Conservation (phyloP, 1,140 invertebrate species). For the Drosophila triauraria region DNA sequence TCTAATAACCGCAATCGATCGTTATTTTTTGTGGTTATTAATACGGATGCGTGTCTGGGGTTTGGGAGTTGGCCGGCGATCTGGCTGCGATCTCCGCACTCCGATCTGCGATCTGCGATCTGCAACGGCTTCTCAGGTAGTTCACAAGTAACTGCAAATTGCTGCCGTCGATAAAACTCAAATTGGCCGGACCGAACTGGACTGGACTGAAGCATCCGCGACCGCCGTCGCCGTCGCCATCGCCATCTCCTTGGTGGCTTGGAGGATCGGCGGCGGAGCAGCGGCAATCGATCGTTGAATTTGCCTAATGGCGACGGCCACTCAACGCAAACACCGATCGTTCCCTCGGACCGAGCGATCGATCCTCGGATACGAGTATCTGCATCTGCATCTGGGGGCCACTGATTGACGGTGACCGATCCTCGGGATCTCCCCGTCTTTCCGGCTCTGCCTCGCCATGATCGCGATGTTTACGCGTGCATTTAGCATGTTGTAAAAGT, state of each 20-base stretch:
- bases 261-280: background rate
- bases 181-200: constrained; percentile 54
- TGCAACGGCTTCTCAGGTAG: constrained; percentile 83
- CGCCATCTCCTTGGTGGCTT: background rate
- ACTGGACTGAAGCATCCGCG: constrained; percentile 52
- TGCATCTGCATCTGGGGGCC: constrained; percentile 39
- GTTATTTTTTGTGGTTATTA: constrained; percentile 84
- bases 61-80: constrained; percentile 30
- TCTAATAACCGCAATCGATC: constrained; percentile 84
- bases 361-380: constrained; percentile 39
- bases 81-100: constrained; percentile 23
- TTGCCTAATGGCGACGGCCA: constrained; percentile 82
- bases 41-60: constrained; percentile 59
- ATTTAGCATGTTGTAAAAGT: constrained; percentile 85
- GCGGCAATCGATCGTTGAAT: constrained; percentile 79
- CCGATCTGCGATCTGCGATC: constrained; percentile 47
- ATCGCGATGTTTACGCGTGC: constrained; percentile 80
- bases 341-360: constrained; percentile 23
- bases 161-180: constrained; percentile 79
- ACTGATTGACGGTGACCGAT: constrained; percentile 69
- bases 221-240: constrained; percentile 17
- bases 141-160: constrained; percentile 85
- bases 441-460: constrained; percentile 5
- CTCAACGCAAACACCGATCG: constrained; percentile 78
- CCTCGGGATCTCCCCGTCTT: constrained; percentile 18